Evolutionary conservation across 2,888 invertebrate species (phyloP).

Genomic region (Leptopilina syphax): DNA sequence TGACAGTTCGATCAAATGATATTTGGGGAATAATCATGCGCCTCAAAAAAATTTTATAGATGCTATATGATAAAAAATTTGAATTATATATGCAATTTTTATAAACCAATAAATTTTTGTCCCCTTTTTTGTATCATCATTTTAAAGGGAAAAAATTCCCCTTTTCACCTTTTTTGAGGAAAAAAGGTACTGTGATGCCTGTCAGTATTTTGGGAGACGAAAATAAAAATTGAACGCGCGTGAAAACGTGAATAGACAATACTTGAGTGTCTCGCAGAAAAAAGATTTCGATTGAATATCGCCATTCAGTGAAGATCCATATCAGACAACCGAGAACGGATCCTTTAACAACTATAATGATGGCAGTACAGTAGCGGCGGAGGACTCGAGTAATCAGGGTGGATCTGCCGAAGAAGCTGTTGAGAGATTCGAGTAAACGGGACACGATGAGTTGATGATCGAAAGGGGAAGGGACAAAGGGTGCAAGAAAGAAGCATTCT

Average conservation of each 20-base stretch:
- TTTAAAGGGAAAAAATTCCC: too few relatives aligned
- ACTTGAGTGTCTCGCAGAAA: neutral
- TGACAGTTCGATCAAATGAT: too few relatives aligned
- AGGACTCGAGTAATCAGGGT: slow-evolving; percentile 62
- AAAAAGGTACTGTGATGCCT: too few relatives aligned
- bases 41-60: too few relatives aligned
- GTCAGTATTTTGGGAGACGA: neutral
- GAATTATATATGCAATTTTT: too few relatives aligned
- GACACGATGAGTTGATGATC: slow-evolving; percentile 38
- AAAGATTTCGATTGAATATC: slow-evolving; percentile 34
- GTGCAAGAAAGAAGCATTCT: slow-evolving; percentile 47
- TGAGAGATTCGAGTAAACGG: slow-evolving; percentile 42
- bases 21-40: too few relatives aligned
- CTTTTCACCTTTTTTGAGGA: too few relatives aligned
- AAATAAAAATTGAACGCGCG: neutral
- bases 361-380: slow-evolving; percentile 55
- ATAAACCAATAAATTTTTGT: too few relatives aligned
- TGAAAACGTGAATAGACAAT: neutral
- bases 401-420: slow-evolving; percentile 56
- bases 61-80: too few relatives aligned
- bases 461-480: slow-evolving; percentile 4
- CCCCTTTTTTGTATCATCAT: too few relatives aligned
- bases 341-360: slow-evolving; percentile 65
- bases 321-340: slow-evolving; percentile 42
- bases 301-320: slow-evolving; percentile 38